Base-by-base conservation (phyloP, 1,140 invertebrate species). In the Calycopis cecrops region DNA sequence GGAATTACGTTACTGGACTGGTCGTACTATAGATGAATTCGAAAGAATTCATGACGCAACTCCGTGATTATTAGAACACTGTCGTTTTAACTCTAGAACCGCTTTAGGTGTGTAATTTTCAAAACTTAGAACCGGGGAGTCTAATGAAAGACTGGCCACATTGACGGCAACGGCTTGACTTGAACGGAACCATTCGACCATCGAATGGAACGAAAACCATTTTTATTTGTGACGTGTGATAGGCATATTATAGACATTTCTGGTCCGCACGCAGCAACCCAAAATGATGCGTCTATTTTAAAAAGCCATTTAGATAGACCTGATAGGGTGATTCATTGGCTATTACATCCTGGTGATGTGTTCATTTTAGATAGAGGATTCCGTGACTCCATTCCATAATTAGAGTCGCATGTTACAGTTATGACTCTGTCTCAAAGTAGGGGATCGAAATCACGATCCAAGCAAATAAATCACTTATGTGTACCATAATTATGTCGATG, bases 61-160 rank as follows among this genome's bases (percentile, higher is more conserved):
- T 18, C 2, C 11, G 34, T 28, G 28, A 7, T 34, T 49, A 14
- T 11, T 12, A 49, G 21, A 35, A 49, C 11, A 7, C 9, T 49
- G 28, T 11, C 33, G 7, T 3, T n/a, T n/a, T n/a, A 14, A n/a
- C 34, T 28, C 48, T 14, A 9, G 28, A 16, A 49, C 48, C 11
- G 28, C 48, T 33, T 16, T 49, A 49, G 28, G 28, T 35, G 34
- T 49, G 9, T 28, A n/a, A 28, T 21, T 48, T n/a, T 9, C 48
- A 48, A 48, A 48, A 33, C 48, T 48, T n/a, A 48, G 48, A 48
- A 48, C 48, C 33, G 48, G 48, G 12, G 48, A 49, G 33, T 49
- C 28, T 3, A 50, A 50, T 50, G 33, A 35, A 35, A 6, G 48
- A 50, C 21, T 35, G 4, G 10, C 7, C 48, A 35, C 33, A 28